These are phyloP conservation scores for Morus bassanus DNA, from an alignment of 2,797 vertebrate genomes.

Conservation along the genomic window DNA sequence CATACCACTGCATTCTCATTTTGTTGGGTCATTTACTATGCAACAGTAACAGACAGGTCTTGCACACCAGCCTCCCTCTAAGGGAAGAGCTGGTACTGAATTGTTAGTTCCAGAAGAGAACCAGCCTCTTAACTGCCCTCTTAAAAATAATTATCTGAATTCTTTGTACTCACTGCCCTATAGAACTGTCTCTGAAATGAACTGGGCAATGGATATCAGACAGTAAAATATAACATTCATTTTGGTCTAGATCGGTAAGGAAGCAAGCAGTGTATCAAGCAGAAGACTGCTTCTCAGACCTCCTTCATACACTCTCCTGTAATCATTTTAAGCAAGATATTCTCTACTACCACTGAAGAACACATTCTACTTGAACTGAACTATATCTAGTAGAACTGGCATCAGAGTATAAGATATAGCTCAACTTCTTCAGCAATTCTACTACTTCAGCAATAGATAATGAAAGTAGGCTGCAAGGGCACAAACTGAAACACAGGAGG, in stretches of 20 bases:
- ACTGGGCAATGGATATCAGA: background rate
- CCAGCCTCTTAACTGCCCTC: background rate
- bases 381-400: accelerated
- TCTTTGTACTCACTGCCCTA: background rate
- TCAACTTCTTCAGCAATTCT: background rate
- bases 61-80: background rate
- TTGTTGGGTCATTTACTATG: background rate
- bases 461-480: background rate
- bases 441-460: background rate
- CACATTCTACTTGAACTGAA: background rate
- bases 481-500: background rate
- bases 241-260: background rate
- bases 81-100: background rate
- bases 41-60: background rate
- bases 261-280: background rate
- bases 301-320: background rate
- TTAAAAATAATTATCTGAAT: background rate
- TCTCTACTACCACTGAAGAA: background rate
- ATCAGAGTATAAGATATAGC: background rate
- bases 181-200: background rate
- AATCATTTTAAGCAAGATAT: background rate
- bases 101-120: background rate
- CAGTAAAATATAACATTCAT: background rate
- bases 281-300: background rate
- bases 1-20: accelerated